Evolutionary conservation across 2,888 invertebrate genomes (phyloP).

Genomic region (Thera obeliscata): DNA sequence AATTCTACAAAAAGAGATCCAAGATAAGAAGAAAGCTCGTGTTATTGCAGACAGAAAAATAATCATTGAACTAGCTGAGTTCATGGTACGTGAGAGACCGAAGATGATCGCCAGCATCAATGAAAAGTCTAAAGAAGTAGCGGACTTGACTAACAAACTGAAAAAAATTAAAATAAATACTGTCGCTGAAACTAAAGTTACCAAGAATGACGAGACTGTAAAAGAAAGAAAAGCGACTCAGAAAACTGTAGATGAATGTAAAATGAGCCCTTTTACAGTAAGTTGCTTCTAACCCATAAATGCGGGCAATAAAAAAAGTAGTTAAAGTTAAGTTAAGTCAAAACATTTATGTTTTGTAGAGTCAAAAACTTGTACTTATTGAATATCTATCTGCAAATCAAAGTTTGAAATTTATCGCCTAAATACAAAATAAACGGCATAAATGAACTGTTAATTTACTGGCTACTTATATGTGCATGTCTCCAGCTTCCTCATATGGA

Average conservation of each 20-base stretch:
- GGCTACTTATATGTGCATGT: too few relatives aligned
- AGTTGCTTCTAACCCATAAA: slow-evolving; percentile 6
- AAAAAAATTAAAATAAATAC: slow-evolving; percentile 32
- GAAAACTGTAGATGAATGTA: slow-evolving; percentile 5
- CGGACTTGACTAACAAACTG: slow-evolving; percentile 47
- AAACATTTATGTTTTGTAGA: too few relatives aligned
- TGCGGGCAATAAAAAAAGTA: too few relatives aligned
- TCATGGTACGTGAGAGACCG: slow-evolving; percentile 58
- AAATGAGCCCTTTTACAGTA: slow-evolving; percentile 18
- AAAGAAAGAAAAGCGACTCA: not conserved
- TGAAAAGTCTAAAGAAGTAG: slow-evolving; percentile 49
- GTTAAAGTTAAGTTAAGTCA: too few relatives aligned
- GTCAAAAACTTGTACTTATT: too few relatives aligned
- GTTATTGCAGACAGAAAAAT: slow-evolving; percentile 51
- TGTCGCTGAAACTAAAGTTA: slow-evolving; percentile 2
- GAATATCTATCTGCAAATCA: too few relatives aligned
- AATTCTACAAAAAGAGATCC: slow-evolving; percentile 49
- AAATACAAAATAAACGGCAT: too few relatives aligned
- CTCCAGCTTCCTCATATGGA: too few relatives aligned
- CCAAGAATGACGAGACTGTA: slow-evolving; percentile 2
- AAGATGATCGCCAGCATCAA: slow-evolving; percentile 48
- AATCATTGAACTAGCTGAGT: slow-evolving; percentile 63
- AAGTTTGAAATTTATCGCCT: too few relatives aligned
- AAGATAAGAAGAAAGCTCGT: slow-evolving; percentile 49
- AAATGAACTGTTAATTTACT: too few relatives aligned